Evolutionary conservation across 2,113 vertebrate species (phyloP), one percentile per base, ranked within the genome.

Genomic region (Atractosteus spatula): DNA sequence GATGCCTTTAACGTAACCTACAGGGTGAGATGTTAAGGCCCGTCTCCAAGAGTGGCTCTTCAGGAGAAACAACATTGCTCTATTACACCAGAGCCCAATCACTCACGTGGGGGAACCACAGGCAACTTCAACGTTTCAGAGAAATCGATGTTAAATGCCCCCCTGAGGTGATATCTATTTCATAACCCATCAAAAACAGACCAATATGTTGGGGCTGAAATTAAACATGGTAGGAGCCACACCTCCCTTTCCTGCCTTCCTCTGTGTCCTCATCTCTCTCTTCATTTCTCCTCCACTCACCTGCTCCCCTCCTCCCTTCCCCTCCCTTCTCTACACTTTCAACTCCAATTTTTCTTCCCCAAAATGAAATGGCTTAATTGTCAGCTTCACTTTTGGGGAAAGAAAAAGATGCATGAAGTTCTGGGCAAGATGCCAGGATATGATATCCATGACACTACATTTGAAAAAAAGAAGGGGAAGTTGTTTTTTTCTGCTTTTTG

Each of bases 181-280:
- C 61, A 65, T 70, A 72, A 76, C 56, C 69, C 80, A 76, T 14
- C 71, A 80, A 77, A 85, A 74, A 55, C 51, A 12, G 70, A 77
- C 76, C 83, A 78, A 86, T 86, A 78, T 84, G 80, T 75, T 61
- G 17, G 3, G 59, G 69, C 62, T 69, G 76, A 81, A 83, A 87
- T 86, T 74, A 82, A 78, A 81, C 79, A 86, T 73, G 83, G 72
- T 80, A 76, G 76, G 71, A 70, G 82, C 80, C 82, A 79, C 68
- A 73, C 71, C 74, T 76, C 78, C 47, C 47, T 7, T 51, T 5
- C 47, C 10, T 51, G 47, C 5, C 47, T 51, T 51, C 10, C 10
- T 12, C 62, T 55, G 62, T 67, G 7, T 10, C 69, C 59, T 66
- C 64, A 61, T 17, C 29, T 10, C 8, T 51, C 47, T 51, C 47